Evolutionary conservation across 1,140 invertebrate genomes (phyloP).

Genomic region (Hyposmocoma kahamanoa): DNA sequence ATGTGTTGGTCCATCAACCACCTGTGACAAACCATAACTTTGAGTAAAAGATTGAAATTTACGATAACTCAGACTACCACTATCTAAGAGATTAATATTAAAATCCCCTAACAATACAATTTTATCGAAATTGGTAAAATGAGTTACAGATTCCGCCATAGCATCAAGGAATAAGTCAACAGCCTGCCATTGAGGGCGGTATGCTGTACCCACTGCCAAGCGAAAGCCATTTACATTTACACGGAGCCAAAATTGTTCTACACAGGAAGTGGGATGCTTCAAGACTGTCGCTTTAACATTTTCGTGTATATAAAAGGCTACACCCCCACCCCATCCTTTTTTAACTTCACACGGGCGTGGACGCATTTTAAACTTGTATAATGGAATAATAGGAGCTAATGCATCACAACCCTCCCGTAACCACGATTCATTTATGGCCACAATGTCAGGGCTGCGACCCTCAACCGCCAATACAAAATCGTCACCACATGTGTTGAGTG

Average conservation of each 20-base stretch:
- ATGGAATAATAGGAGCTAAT: background rate
- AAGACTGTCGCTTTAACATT: background rate
- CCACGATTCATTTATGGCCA: constrained; percentile 1
- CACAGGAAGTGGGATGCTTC: background rate
- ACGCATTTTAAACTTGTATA: background rate
- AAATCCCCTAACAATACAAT: background rate
- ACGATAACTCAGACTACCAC: background rate
- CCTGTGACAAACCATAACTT: background rate
- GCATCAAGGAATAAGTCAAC: background rate
- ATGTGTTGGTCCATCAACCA: background rate
- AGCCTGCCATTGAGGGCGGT: background rate
- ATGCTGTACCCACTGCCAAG: background rate
- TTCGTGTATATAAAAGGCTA: background rate
- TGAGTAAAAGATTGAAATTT: background rate
- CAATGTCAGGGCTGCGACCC: background rate
- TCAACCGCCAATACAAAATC: background rate
- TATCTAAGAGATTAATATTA: background rate
- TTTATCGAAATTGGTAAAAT: background rate
- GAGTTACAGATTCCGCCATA: background rate
- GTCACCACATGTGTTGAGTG: background rate
- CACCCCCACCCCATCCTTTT: background rate
- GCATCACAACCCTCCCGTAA: background rate
- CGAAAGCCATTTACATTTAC: background rate
- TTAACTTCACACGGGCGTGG: background rate
- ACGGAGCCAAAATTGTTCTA: background rate